Evolutionary conservation across 2,888 invertebrate species (phyloP).

Genomic region (Rhagophthalmus giganteus): DNA sequence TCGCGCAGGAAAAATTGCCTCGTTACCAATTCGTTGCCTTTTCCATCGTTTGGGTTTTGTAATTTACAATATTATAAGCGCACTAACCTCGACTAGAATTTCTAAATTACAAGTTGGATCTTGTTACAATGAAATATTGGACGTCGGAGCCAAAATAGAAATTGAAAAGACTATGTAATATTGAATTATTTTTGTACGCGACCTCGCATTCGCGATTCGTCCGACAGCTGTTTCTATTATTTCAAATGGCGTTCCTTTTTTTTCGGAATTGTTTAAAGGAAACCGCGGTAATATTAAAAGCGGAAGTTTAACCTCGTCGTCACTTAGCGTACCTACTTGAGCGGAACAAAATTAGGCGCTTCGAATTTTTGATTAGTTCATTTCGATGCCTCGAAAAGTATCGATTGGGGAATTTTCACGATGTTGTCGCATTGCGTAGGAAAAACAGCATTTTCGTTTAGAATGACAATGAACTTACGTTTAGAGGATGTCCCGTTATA

Average conservation of each 20-base stretch:
- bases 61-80: background rate
- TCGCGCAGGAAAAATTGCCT: too few relatives aligned
- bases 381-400: too few relatives aligned
- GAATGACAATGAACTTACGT: too few relatives aligned
- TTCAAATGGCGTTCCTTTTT: slow-evolving; percentile 13
- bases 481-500: too few relatives aligned
- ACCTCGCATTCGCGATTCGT: slow-evolving; percentile 24
- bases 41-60: too few relatives aligned
- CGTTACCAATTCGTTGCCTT: too few relatives aligned
- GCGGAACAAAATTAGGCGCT: slow-evolving; percentile 2
- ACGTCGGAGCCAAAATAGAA: slow-evolving; percentile 23
- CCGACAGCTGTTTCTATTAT: slow-evolving; percentile 27
- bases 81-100: background rate
- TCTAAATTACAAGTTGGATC: slow-evolving; percentile 7
- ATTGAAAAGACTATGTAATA: slow-evolving; percentile 29
- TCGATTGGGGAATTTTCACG: too few relatives aligned
- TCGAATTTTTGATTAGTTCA: background rate
- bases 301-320: too few relatives aligned
- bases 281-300: slow-evolving; percentile 1
- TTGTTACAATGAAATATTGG: slow-evolving; percentile 18
- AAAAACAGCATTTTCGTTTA: background rate
- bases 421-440: too few relatives aligned
- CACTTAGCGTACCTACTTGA: too few relatives aligned
- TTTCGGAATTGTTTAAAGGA: background rate
- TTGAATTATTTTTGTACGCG: slow-evolving; percentile 23